Evolutionary conservation across 1,140 invertebrate genomes (phyloP).

Genomic region (Pollicipes pollicipes): DNA sequence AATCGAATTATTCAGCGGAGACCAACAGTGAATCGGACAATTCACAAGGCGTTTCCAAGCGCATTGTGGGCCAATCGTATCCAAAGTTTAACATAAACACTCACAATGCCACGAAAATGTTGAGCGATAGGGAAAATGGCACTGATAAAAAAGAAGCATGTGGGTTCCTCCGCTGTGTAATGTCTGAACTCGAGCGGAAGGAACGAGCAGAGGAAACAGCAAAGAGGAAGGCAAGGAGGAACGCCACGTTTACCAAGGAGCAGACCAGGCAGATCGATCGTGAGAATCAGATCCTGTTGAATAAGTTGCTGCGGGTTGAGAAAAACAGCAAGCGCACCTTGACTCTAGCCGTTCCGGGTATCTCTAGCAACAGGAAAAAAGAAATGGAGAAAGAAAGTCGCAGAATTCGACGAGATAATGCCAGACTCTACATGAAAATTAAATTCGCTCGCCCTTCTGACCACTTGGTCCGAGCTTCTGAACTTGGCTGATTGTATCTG

Average conservation of each 20-base stretch:
- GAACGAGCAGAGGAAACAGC: not conserved
- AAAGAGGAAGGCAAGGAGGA: not conserved
- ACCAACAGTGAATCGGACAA: not conserved
- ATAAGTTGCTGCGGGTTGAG: not conserved
- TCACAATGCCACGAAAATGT: not conserved
- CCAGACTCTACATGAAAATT: not conserved
- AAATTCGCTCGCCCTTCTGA: not conserved
- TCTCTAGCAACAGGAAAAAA: not conserved
- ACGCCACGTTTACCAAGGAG: not conserved
- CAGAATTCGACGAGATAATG: not conserved
- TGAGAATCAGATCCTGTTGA: not conserved
- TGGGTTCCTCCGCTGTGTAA: not conserved
- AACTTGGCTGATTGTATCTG: not conserved
- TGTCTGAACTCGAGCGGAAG: not conserved
- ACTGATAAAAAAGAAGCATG: not conserved
- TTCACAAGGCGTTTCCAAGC: not conserved
- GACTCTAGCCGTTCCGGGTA: not conserved
- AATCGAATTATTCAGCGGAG: not conserved
- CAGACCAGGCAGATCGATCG: not conserved
- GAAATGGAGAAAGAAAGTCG: not conserved
- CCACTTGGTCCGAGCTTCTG: not conserved
- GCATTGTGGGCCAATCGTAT: not conserved
- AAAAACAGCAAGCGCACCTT: not conserved
- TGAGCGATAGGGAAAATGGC: not conserved
- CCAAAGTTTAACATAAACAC: not conserved